These are phyloP conservation scores for Formica aserva DNA, from an alignment of 2,888 invertebrate species.

Conservation along the genomic window DNA sequence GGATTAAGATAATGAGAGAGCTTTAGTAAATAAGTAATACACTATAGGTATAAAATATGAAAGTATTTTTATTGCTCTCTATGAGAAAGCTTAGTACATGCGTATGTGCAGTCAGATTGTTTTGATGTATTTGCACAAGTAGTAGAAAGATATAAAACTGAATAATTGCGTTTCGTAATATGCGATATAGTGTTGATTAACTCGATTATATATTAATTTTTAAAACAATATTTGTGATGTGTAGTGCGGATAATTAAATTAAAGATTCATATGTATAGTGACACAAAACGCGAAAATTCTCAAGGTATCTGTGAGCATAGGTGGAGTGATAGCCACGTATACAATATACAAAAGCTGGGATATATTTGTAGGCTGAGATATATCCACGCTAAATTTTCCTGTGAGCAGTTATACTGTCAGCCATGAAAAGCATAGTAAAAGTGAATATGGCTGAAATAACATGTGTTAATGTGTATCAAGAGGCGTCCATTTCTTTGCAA, in stretches of 20 bases:
- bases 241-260: constrained; percentile 70
- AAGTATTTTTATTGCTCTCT: neutral
- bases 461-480: constrained; percentile 74
- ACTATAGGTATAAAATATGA: constrained; percentile 31
- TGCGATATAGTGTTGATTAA: constrained; percentile 53
- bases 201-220: constrained; percentile 62
- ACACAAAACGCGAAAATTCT: constrained; percentile 49
- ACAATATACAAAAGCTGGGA: constrained; percentile 41
- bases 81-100: constrained; percentile 10
- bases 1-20: constrained; percentile 50
- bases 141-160: constrained; percentile 28
- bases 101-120: constrained; percentile 4
- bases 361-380: constrained; percentile 28
- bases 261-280: constrained; percentile 65
- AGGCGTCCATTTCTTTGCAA: constrained; percentile 61
- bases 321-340: constrained; percentile 65
- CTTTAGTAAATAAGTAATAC: constrained; percentile 60
- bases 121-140: constrained; percentile 27
- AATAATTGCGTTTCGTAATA: constrained; percentile 43
- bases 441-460: constrained; percentile 63
- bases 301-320: constrained; percentile 65
- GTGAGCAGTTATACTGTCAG: constrained; percentile 58
- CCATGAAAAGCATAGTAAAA: constrained; percentile 60
- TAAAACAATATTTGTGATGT: constrained; percentile 70
- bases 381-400: constrained; percentile 34